Conservation (phyloP, 2,888 invertebrate species). For the Hemaris fuciformis region DNA sequence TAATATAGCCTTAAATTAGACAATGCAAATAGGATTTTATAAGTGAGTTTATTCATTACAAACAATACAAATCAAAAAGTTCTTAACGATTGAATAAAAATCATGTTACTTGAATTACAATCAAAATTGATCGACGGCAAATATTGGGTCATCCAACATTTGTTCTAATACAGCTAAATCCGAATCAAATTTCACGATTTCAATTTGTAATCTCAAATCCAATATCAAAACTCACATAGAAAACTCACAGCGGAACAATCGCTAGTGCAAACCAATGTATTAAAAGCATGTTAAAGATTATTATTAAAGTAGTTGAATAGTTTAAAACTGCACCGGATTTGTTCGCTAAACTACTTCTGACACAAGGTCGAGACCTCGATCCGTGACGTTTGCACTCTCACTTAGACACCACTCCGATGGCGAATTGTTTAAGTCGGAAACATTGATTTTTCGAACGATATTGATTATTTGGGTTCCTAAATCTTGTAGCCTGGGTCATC, state of each 20-base stretch:
- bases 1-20: too few species aligned
- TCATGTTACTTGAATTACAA: too few species aligned
- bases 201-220: background rate
- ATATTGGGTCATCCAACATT: background rate
- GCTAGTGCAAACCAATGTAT: background rate
- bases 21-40: too few species aligned
- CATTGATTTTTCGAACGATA: background rate
- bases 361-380: conserved; percentile 37
- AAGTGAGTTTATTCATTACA: too few species aligned
- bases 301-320: background rate
- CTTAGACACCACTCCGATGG: conserved; percentile 19
- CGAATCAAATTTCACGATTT: background rate
- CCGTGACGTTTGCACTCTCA: conserved; percentile 30
- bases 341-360: conserved; percentile 19
- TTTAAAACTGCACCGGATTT: conserved; percentile 21
- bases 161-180: background rate
- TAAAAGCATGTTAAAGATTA: background rate
- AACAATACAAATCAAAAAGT: too few species aligned
- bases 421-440: background rate
- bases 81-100: too few species aligned
- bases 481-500: too few species aligned
- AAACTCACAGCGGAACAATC: background rate
- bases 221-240: background rate
- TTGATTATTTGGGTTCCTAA: too few species aligned
- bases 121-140: too few species aligned